These are phyloP conservation scores for Trichomalopsis sarcophagae DNA, from an alignment of 1,140 invertebrate species.

Conservation along the genomic window DNA sequence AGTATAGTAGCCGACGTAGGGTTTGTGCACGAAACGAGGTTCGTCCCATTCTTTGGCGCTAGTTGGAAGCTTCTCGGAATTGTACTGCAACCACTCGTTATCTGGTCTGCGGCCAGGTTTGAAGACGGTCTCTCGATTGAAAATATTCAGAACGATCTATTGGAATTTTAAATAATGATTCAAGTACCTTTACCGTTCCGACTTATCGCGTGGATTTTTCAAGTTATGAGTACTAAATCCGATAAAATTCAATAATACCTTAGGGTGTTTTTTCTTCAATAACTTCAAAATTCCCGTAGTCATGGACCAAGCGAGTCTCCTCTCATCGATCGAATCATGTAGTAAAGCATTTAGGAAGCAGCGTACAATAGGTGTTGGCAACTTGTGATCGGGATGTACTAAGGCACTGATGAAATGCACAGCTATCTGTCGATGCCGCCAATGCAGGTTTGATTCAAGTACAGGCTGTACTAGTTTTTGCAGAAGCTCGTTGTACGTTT, in stretches of 20 bases:
- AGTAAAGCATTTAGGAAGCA: conserved; percentile 82
- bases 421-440: conserved; percentile 85
- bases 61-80: conserved; percentile 76
- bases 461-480: conserved; percentile 79
- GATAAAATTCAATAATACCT: conserved; percentile 58
- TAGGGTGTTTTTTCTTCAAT: conserved; percentile 81
- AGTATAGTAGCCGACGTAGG: conserved; percentile 84
- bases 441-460: conserved; percentile 84
- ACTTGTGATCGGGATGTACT: conserved; percentile 82
- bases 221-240: background rate
- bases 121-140: conserved; percentile 47
- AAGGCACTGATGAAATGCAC: conserved; percentile 83
- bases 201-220: background rate
- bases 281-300: conserved; percentile 84
- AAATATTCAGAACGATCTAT: conserved; percentile 16
- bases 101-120: conserved; percentile 78
- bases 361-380: conserved; percentile 79
- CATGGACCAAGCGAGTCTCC: conserved; percentile 80
- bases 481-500: conserved; percentile 79
- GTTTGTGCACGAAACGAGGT: conserved; percentile 81
- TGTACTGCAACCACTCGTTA: conserved; percentile 84
- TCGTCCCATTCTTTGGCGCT: conserved; percentile 85
- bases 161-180: background rate
- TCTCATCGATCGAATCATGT: conserved; percentile 85
- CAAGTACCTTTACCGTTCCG: background rate